A percentile compares a stretch with the other conserved stretches of the same genome.
Evolutionary conservation across 2,113 vertebrate genomes (phyloP).

Genomic region (Mugil cephalus): DNA sequence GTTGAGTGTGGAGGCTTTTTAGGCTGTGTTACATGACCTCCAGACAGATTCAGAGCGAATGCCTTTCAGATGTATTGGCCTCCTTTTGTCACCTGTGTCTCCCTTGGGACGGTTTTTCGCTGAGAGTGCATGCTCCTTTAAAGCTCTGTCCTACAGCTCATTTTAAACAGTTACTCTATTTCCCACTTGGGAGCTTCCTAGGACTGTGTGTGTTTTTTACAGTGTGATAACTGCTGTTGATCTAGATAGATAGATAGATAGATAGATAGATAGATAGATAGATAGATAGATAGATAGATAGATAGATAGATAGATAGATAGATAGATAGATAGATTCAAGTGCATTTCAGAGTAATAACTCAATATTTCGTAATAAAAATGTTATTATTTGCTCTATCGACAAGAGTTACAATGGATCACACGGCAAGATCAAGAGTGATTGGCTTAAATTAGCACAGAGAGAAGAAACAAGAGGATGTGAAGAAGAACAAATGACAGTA

Average conservation of each 20-base stretch:
- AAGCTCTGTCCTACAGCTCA: constrained; percentile 33
- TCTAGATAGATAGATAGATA: no score
- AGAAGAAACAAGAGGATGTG: neutral
- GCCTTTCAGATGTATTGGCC: constrained; percentile 27
- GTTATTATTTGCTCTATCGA: neutral
- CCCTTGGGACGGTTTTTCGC: constrained; percentile 18
- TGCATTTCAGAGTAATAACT: neutral
- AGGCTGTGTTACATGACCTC: constrained; percentile 23
- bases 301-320: no score
- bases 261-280: no score
- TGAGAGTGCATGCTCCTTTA: constrained; percentile 29
- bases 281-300: no score
- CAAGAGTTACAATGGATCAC: neutral
- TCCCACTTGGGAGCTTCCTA: constrained; percentile 55
- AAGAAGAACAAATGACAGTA: neutral
- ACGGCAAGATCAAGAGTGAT: no score
- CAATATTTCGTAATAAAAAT: neutral
- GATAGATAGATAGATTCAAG: no score
- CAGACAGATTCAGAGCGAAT: constrained; percentile 3
- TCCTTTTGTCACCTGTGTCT: constrained; percentile 34
- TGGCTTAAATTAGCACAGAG: no score
- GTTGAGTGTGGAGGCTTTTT: constrained; percentile 5
- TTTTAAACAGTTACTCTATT: constrained; percentile 36
- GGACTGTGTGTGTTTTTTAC: no score
- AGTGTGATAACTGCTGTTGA: neutral